Conservation (phyloP, 2,113 vertebrate species). For the Ramphastos sulfuratus region DNA sequence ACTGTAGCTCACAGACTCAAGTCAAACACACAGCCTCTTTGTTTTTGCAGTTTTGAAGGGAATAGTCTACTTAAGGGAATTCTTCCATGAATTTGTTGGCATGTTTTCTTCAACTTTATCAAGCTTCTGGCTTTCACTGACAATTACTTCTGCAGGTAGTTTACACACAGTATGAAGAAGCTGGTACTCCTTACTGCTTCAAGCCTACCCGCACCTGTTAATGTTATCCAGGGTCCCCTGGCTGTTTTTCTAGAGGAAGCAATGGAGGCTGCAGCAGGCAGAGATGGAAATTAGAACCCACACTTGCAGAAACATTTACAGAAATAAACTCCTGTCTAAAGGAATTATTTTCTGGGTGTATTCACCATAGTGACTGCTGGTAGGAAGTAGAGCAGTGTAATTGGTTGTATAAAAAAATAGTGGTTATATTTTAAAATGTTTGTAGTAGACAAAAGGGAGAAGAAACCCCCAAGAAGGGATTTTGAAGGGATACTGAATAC, state of each 20-base stretch:
- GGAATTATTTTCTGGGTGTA: background rate
- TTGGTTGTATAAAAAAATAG: background rate
- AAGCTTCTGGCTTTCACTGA: background rate
- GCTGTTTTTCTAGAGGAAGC: background rate
- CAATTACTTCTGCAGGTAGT: background rate
- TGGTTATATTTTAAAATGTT: background rate
- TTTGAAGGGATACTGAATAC: background rate
- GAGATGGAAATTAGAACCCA: background rate
- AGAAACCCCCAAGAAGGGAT: background rate
- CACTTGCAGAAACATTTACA: background rate
- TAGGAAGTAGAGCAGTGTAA: background rate
- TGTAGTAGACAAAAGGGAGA: background rate
- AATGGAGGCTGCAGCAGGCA: background rate
- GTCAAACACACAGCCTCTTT: too few species aligned
- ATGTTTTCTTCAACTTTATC: too few species aligned
- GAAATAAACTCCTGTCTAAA: background rate
- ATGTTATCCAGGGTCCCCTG: background rate
- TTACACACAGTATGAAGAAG: background rate
- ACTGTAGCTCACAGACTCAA: too few species aligned
- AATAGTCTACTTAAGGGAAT: too few species aligned
- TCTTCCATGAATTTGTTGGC: too few species aligned
- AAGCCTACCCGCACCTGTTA: background rate
- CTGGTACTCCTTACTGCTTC: background rate
- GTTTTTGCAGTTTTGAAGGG: too few species aligned
- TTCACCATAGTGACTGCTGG: background rate